phyloP scores from a whole-genome alignment of 2,113 vertebrate genomes.

The Setophaga coronata region DNA sequence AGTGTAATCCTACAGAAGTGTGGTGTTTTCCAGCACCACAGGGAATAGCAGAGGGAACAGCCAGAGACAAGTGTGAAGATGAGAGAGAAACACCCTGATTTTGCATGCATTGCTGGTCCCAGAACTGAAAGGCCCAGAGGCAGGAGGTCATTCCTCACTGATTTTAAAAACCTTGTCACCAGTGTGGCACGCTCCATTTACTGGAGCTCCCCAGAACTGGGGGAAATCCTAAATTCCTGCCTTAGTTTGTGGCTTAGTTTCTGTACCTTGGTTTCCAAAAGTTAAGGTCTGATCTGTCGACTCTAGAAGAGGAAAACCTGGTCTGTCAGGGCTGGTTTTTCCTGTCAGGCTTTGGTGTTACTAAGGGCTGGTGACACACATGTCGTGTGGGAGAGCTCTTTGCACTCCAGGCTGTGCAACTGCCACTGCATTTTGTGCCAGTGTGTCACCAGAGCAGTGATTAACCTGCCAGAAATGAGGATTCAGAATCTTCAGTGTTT shows the following conservation, averaged over 20 bases:
- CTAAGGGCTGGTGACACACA: not conserved
- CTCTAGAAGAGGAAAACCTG: not conserved
- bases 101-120: not conserved
- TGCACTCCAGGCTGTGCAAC: not conserved
- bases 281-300: not conserved
- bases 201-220: not conserved
- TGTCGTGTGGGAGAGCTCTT: not conserved
- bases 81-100: not conserved
- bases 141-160: rapidly evolving
- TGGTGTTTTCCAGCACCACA: rapidly evolving
- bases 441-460: not conserved
- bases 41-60: not conserved
- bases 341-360: not conserved
- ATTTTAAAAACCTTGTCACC: not conserved
- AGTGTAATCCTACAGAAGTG: not conserved
- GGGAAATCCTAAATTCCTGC: not conserved
- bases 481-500: not conserved
- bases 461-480: not conserved
- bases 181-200: not conserved
- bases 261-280: not conserved
- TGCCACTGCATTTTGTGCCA: too few species aligned
- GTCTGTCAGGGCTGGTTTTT: not conserved
- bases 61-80: not conserved
- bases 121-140: not conserved
- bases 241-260: not conserved